Evolutionary conservation across 2,797 vertebrate species (phyloP).

Genomic region (Gambusia yucatana): DNA sequence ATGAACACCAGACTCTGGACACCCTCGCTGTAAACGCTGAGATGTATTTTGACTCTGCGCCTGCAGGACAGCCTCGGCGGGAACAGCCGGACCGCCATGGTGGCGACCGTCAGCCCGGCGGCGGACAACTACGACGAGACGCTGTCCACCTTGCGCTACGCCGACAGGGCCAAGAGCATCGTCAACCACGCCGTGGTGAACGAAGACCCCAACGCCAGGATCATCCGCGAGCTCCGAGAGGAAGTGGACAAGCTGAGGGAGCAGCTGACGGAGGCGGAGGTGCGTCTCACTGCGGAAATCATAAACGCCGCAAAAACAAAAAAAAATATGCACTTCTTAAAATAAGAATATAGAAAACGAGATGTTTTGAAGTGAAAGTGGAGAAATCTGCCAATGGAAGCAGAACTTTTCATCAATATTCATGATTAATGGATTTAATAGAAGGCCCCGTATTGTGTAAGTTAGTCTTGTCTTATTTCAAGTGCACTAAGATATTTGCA

Average conservation of each 20-base stretch:
- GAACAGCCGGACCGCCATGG: conserved; percentile 97
- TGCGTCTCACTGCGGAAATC: conserved; percentile 11
- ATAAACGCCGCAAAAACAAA: no score
- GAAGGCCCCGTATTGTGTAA: neutral
- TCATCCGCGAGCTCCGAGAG: conserved; percentile 90
- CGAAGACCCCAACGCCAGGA: conserved; percentile 91
- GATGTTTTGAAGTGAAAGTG: no score
- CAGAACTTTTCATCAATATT: neutral
- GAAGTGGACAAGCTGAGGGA: conserved; percentile 89
- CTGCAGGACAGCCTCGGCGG: conserved; percentile 94
- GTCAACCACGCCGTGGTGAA: conserved; percentile 91
- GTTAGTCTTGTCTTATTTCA: neutral
- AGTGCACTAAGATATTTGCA: neutral
- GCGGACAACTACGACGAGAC: conserved; percentile 98
- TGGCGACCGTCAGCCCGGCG: conserved; percentile 93
- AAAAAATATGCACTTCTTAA: no score
- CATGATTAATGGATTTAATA: neutral
- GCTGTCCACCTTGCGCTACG: conserved; percentile 90
- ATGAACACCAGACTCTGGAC: no score
- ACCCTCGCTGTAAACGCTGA: no score
- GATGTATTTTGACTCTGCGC: neutral
- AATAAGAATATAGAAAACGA: no score
- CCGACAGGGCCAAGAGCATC: conserved; percentile 89
- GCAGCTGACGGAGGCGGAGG: conserved; percentile 84
- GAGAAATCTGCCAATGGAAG: neutral